A percentile compares a stretch with the other conserved stretches of the same genome.
Evolutionary conservation across 2,797 vertebrate genomes (phyloP).

Genomic region (Geotrypetes seraphini): DNA sequence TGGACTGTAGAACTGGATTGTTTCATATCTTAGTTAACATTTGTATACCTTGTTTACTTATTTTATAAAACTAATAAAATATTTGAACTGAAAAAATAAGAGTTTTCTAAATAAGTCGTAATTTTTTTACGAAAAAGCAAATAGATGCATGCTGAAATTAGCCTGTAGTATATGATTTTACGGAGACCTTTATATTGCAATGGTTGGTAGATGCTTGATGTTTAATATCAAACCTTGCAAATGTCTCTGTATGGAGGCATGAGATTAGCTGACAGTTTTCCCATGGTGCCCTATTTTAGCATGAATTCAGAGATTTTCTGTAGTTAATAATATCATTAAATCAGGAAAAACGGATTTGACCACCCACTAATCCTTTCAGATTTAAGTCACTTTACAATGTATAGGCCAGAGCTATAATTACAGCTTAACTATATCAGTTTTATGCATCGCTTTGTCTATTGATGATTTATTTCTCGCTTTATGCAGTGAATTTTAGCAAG

Average conservation of each 20-base stretch:
- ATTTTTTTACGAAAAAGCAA: too few species aligned
- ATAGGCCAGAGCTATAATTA: conserved; percentile 35
- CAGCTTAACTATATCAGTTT: conserved; percentile 24
- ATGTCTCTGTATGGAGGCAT: conserved; percentile 5
- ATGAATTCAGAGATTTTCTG: conserved; percentile 8
- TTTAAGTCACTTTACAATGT: conserved; percentile 29
- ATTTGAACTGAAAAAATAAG: too few species aligned
- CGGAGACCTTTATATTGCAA: too few species aligned
- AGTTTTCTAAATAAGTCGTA: too few species aligned
- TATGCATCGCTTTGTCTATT: conserved; percentile 40
- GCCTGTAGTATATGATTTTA: too few species aligned
- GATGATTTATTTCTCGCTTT: conserved; percentile 41
- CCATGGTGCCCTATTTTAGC: conserved; percentile 18
- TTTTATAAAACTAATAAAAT: too few species aligned
- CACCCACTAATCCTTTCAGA: conserved; percentile 19
- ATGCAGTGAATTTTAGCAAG: conserved; percentile 32
- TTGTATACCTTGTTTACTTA: too few species aligned
- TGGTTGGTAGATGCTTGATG: too few species aligned
- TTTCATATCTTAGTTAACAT: too few species aligned
- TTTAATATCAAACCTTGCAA: too few species aligned
- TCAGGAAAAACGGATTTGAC: conserved; percentile 3
- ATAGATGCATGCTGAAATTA: too few species aligned
- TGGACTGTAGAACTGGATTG: too few species aligned
- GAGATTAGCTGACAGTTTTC: conserved; percentile 9
- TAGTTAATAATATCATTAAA: background rate